Evolutionary conservation across 1,140 invertebrate species (phyloP), one percentile per base, ranked within the genome.

Genomic region (Xylocopa sonorina): DNA sequence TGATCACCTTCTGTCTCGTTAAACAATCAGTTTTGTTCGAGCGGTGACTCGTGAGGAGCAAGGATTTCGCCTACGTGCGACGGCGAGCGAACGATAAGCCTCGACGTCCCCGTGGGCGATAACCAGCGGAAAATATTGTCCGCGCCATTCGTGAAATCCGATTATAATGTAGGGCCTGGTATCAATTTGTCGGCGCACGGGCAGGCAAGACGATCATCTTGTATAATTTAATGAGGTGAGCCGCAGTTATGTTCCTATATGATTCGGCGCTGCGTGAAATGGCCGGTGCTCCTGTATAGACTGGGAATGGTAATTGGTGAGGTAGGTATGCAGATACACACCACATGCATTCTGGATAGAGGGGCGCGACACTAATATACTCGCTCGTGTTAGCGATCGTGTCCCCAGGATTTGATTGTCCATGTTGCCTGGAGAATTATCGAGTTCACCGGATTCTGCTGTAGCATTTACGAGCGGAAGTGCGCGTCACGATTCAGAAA

Each of bases 401-500:
- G 88, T 89, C 78, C 87, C 79, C 79, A 85, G 88, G 84, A 89
- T 89, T 89, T 89, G 88, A 89, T 89, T 89, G 88, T 87, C 85
- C 87, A 80, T 89, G 88, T 89, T 89, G 82, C 88, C 81, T 82
- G 68, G 88, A 89, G 87, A 89, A 89, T 89, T 89, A 89, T 88
- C 87, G 87, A 86, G 82, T 84, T 77, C 72, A 76, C 68, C 71
- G 79, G 79, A 87, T 87, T 87, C 81, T 78, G 72, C 68, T 66
- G 76, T 71, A 80, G 74, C 78, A 82, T 86, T 87, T 86, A 80
- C 85, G 68, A 83, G 75, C 77, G 84, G 85, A 86, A 88, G 83
- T 78, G 32, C 78, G 58, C 80, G 18, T 73, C 63, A 53, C 81
- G 71, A 79, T 81, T 75, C 69, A 80, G 81, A 81, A 86, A 86